Evolutionary conservation across 2,113 vertebrate genomes (phyloP).

Genomic region (Chiloscyllium plagiosum): DNA sequence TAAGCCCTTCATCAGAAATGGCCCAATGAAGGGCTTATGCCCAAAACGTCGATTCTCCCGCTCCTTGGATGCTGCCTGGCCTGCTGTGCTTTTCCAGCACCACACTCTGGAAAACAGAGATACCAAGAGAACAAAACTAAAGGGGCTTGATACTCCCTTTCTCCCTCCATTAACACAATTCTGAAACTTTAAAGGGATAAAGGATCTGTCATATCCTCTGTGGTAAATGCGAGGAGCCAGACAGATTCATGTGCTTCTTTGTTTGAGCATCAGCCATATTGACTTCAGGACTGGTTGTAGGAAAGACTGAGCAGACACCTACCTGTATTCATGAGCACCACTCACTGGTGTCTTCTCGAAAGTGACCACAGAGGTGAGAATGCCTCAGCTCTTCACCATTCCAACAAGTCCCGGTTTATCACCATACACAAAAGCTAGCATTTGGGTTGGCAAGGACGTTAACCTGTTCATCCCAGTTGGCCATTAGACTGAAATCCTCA

Average conservation of each 20-base stretch:
- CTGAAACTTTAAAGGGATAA: background rate
- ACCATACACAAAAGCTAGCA: background rate
- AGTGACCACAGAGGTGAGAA: background rate
- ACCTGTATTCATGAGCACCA: background rate
- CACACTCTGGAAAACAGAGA: background rate
- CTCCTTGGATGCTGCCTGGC: too few relatives aligned
- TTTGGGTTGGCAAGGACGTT: background rate
- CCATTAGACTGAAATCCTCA: background rate
- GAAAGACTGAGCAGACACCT: background rate
- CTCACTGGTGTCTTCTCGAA: background rate
- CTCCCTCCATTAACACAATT: background rate
- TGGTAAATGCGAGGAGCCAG: background rate
- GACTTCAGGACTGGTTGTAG: too few relatives aligned
- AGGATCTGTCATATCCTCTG: background rate
- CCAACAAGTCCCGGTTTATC: background rate
- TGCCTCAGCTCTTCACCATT: background rate
- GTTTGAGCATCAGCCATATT: background rate
- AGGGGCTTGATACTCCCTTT: background rate
- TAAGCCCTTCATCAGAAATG: too few relatives aligned
- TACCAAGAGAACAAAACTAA: background rate
- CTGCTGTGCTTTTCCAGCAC: too few relatives aligned
- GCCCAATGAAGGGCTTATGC: too few relatives aligned
- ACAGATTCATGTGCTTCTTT: background rate
- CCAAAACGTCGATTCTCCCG: too few relatives aligned
- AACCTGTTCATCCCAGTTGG: background rate